These are phyloP conservation scores for Tetragnatha montana DNA, from an alignment of 2,888 invertebrate genomes.

Conservation along the genomic window DNA sequence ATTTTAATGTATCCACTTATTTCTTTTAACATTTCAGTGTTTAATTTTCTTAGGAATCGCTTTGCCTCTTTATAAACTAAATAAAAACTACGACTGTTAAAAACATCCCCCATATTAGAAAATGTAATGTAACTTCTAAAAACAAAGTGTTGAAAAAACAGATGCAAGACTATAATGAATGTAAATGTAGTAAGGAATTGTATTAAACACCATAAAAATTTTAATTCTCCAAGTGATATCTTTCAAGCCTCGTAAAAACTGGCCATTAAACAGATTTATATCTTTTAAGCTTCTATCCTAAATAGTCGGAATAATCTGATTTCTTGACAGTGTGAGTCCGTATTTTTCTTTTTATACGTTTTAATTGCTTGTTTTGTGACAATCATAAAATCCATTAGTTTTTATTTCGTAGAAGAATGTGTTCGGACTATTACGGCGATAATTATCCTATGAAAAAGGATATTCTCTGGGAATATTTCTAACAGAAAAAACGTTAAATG, in stretches of 20 bases:
- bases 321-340: slow-evolving; percentile 11
- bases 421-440: slow-evolving; percentile 11
- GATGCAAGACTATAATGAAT: background rate
- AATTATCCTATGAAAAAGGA: slow-evolving; percentile 30
- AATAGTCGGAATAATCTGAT: slow-evolving; percentile 35
- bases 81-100: too few species aligned
- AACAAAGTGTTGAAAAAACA: too few species aligned
- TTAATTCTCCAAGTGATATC: background rate
- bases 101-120: too few species aligned
- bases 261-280: slow-evolving; percentile 35
- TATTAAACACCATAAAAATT: slow-evolving; percentile 22
- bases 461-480: background rate
- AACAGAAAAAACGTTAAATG: slow-evolving; percentile 1
- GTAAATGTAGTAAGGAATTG: background rate
- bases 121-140: too few species aligned
- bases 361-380: slow-evolving; percentile 34
- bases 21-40: too few species aligned
- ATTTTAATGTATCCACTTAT: too few species aligned
- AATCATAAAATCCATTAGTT: slow-evolving; percentile 55
- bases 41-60: too few species aligned
- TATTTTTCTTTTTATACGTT: background rate
- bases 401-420: slow-evolving; percentile 23
- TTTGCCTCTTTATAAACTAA: too few species aligned
- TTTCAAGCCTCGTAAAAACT: slow-evolving; percentile 10
- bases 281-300: slow-evolving; percentile 1